These are phyloP conservation scores for Lathamus discolor DNA, from an alignment of 2,113 vertebrate species.

Conservation along the genomic window DNA sequence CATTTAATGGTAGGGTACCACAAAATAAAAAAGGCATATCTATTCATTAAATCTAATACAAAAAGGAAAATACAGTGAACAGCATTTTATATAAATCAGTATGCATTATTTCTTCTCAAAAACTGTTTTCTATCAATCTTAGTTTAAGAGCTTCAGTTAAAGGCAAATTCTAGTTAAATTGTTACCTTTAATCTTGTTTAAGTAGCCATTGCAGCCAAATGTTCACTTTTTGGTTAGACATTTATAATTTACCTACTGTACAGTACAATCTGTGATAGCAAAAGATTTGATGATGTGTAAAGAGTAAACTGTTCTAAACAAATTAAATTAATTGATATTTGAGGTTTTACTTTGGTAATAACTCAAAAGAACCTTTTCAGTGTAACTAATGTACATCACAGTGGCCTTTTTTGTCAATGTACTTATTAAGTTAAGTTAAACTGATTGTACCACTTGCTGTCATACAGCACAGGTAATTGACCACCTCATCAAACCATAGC, in stretches of 20 bases:
- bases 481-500: constrained; percentile 67
- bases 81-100: constrained; percentile 76
- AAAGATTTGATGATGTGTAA: constrained; percentile 60
- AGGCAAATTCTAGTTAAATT: constrained; percentile 54
- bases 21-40: constrained; percentile 79
- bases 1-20: constrained; percentile 81
- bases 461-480: constrained; percentile 70
- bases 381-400: constrained; percentile 52
- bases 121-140: constrained; percentile 75
- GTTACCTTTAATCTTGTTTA: constrained; percentile 61
- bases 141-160: constrained; percentile 69
- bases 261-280: constrained; percentile 14
- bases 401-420: constrained; percentile 66
- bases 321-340: constrained; percentile 75
- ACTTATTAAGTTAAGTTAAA: constrained; percentile 74
- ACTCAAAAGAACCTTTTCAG: constrained; percentile 65
- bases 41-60: constrained; percentile 81
- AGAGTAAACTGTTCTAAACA: constrained; percentile 71
- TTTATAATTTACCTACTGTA: constrained; percentile 55
- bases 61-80: constrained; percentile 74
- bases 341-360: constrained; percentile 53
- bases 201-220: constrained; percentile 38
- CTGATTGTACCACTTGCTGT: constrained; percentile 68
- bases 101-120: constrained; percentile 74
- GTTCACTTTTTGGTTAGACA: constrained; percentile 35